Conservation (phyloP, 2,797 vertebrate genomes). For the Protonibea diacanthus region DNA sequence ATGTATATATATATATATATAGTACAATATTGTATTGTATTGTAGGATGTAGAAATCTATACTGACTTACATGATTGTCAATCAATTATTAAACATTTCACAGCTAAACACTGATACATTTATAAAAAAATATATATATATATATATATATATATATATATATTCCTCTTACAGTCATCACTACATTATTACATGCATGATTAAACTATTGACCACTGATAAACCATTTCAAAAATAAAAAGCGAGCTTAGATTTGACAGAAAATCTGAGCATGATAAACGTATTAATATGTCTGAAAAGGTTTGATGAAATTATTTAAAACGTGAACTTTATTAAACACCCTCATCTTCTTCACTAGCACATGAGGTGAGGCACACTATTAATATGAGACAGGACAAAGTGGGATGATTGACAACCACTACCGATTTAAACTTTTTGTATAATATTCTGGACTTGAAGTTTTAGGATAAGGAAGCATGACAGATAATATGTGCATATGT, state of each 20-base stretch:
- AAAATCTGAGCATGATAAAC: not conserved
- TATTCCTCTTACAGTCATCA: no score
- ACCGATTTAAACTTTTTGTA: constrained; percentile 36
- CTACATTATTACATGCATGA: not conserved
- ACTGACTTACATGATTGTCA: no score
- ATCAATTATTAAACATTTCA: no score
- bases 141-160: no score
- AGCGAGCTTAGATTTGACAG: not conserved
- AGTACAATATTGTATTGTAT: no score
- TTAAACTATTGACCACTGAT: not conserved
- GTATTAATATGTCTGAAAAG: not conserved
- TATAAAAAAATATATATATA: no score
- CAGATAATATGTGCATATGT: constrained; percentile 48
- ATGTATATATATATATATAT: no score
- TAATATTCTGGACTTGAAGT: constrained; percentile 40
- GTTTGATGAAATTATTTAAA: not conserved
- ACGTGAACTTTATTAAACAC: not conserved
- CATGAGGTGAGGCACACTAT: not conserved
- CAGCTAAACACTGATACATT: no score
- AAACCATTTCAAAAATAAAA: not conserved
- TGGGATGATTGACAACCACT: constrained; percentile 11
- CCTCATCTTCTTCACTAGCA: not conserved
- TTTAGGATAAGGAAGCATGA: constrained; percentile 25
- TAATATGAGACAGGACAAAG: constrained; percentile 7
- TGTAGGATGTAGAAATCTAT: no score